Conservation (phyloP, 30 jellyfish, hydroid and myxozoan genomes). For the Mastigias papua region DNA sequence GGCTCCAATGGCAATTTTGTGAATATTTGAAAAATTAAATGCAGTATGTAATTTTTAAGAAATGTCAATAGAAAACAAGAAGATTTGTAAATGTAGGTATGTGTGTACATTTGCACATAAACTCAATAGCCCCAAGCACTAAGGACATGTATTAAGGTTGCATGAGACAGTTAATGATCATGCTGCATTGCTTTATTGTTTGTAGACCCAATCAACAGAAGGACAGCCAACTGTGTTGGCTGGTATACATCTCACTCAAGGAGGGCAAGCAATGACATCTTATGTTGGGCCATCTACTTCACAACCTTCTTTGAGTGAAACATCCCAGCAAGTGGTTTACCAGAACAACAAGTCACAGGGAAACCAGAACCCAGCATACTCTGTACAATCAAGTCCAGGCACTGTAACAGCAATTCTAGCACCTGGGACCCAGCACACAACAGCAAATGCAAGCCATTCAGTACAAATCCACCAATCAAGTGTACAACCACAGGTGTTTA, state of each 20-base stretch:
- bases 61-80: too few relatives aligned
- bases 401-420: slow-evolving; percentile 77
- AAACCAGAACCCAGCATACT: slow-evolving; percentile 47
- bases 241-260: slow-evolving; percentile 60
- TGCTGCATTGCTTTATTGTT: background rate
- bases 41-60: too few relatives aligned
- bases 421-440: slow-evolving; percentile 47
- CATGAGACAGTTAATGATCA: too few relatives aligned
- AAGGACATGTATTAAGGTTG: too few relatives aligned
- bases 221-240: slow-evolving; percentile 34
- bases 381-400: slow-evolving; percentile 86
- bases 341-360: slow-evolving; percentile 40
- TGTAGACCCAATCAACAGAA: slow-evolving; percentile 45
- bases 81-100: too few relatives aligned
- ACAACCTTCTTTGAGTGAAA: slow-evolving; percentile 25
- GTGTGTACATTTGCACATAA: too few relatives aligned
- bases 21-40: too few relatives aligned
- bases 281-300: slow-evolving; percentile 80
- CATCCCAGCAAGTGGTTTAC: slow-evolving; percentile 5
- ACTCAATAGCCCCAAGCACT: too few relatives aligned
- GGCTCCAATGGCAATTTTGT: too few relatives aligned
- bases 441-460: slow-evolving; percentile 49
- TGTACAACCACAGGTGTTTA: slow-evolving; percentile 88
- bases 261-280: slow-evolving; percentile 77
- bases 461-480: slow-evolving; percentile 76